Evolutionary conservation across 2,888 invertebrate genomes (phyloP).

Genomic region (Drosophila aldrichi): DNA sequence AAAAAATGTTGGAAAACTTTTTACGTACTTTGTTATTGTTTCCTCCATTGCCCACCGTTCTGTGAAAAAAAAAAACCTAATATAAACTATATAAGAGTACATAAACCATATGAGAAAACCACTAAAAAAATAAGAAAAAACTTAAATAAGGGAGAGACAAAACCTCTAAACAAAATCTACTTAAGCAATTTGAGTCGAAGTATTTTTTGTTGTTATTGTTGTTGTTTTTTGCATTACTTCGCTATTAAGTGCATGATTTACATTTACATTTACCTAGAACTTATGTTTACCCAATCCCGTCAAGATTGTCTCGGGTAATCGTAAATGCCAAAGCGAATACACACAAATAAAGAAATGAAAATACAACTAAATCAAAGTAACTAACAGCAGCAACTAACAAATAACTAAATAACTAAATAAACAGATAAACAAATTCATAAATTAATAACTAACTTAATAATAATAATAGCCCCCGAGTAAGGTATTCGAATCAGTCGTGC

Average conservation of each 20-base stretch:
- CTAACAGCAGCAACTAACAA: conserved; percentile 13
- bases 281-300: conserved; percentile 17
- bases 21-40: conserved; percentile 47
- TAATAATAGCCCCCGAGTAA: conserved; percentile 6
- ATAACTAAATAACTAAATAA: conserved; percentile 3
- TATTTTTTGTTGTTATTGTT: conserved; percentile 1
- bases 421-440: not conserved
- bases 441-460: conserved; percentile 4
- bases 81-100: conserved; percentile 4
- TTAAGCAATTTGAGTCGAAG: conserved; percentile 32
- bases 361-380: conserved; percentile 2
- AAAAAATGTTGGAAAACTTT: conserved; percentile 37
- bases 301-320: conserved; percentile 22
- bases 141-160: not conserved
- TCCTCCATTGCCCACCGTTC: conserved; percentile 60
- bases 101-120: conserved; percentile 22
- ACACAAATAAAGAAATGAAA: not conserved
- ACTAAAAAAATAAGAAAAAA: not conserved
- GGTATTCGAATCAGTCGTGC: conserved; percentile 34
- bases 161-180: conserved; percentile 10
- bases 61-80: conserved; percentile 20
- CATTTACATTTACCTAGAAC: not conserved
- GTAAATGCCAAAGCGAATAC: conserved; percentile 31
- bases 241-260: conserved; percentile 30
- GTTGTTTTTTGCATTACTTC: conserved; percentile 31